Conservation (phyloP, 1,140 invertebrate species). For the Myzus persicae region DNA sequence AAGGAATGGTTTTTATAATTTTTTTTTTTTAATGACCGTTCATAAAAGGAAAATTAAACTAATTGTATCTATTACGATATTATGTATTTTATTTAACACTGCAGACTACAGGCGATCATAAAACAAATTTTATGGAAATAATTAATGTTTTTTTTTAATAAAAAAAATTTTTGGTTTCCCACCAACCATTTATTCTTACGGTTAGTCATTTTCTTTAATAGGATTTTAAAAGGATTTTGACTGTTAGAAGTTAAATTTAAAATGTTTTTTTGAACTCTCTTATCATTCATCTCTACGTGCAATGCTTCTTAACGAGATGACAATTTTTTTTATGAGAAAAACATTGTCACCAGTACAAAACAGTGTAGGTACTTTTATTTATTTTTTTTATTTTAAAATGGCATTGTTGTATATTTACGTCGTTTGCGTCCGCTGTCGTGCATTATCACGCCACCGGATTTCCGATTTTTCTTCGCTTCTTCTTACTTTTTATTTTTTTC, state of each 20-base stretch:
- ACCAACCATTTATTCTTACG: neutral
- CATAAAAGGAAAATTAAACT: neutral
- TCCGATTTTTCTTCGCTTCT: constrained; percentile 25
- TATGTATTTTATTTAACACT: neutral
- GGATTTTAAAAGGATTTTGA: constrained; percentile 21
- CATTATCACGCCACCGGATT: constrained; percentile 38
- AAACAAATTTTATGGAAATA: neutral
- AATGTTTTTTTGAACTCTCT: neutral
- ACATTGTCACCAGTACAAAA: neutral
- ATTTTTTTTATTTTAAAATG: constrained; percentile 35
- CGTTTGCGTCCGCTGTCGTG: constrained; percentile 15
- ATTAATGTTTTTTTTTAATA: neutral
- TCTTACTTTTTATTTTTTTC: constrained; percentile 9
- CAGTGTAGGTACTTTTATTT: constrained; percentile 17
- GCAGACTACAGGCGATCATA: neutral
- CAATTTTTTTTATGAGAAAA: neutral
- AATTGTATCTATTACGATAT: neutral
- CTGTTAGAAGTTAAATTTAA: neutral
- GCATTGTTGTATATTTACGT: constrained; percentile 21
- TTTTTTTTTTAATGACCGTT: neutral
- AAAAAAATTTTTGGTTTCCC: neutral
- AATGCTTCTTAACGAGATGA: constrained; percentile 20
- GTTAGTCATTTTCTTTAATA: constrained; percentile 3
- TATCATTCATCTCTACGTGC: neutral
- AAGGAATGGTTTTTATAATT: neutral